Evolutionary conservation across 2,888 invertebrate species (phyloP).

Genomic region (Dicyrtomina minuta): DNA sequence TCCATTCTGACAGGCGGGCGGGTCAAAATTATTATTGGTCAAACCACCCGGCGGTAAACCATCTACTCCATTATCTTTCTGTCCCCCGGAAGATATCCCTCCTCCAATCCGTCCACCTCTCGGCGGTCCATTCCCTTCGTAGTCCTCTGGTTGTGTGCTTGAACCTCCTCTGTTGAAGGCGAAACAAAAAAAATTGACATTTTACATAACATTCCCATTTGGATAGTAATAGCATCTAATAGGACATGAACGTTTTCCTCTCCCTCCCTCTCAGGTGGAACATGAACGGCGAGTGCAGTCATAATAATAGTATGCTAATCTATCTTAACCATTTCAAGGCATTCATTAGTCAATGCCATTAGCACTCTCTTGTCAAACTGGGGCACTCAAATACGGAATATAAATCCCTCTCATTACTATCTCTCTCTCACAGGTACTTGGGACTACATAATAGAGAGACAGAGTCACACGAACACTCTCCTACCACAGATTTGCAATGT

Average conservation of each 20-base stretch:
- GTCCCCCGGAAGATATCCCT: constrained; percentile 46
- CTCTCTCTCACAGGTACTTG: background rate
- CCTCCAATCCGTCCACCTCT: constrained; percentile 53
- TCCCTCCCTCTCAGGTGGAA: background rate
- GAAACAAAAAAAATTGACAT: background rate
- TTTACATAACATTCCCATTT: background rate
- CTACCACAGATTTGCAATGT: background rate
- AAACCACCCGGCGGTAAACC: constrained; percentile 55
- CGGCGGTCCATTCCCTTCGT: constrained; percentile 53
- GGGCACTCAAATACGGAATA: constrained; percentile 15
- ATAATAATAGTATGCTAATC: background rate
- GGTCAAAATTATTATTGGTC: constrained; percentile 67
- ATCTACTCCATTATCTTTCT: constrained; percentile 44
- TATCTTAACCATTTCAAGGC: background rate
- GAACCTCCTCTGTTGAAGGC: constrained; percentile 32
- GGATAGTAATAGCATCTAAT: no score
- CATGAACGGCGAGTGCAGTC: background rate
- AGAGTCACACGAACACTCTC: background rate
- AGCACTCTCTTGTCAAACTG: constrained; percentile 22
- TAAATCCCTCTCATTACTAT: background rate
- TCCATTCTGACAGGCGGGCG: constrained; percentile 46
- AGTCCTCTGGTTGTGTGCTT: constrained; percentile 50
- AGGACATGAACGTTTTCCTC: background rate
- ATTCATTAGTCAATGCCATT: background rate
- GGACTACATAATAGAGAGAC: background rate